These are phyloP conservation scores for Ecdyonurus torrentis DNA, from an alignment of 2,888 invertebrate genomes.

Conservation along the genomic window DNA sequence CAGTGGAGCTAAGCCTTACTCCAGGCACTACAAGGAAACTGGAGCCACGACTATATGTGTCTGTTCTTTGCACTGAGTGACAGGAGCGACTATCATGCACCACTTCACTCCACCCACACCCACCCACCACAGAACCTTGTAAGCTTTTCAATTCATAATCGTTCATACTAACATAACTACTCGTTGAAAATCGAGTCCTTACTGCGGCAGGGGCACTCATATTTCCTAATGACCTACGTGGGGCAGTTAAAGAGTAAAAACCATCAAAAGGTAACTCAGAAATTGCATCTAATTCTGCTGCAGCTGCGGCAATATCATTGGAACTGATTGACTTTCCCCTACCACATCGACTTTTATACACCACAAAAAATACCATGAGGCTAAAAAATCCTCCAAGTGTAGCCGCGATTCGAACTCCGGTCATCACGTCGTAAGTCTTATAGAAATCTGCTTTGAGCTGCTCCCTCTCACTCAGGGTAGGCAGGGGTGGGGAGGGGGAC, in stretches of 20 bases:
- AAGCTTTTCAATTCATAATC: slow-evolving; percentile 10
- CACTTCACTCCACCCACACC: not conserved
- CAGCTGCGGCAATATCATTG: slow-evolving; percentile 27
- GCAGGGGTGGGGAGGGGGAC: slow-evolving; percentile 12
- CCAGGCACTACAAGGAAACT: slow-evolving; percentile 11
- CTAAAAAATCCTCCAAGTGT: slow-evolving; percentile 83
- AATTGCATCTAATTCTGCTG: slow-evolving; percentile 55
- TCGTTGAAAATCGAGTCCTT: slow-evolving; percentile 2
- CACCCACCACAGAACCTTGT: slow-evolving; percentile 13
- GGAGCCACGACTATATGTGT: slow-evolving; percentile 6
- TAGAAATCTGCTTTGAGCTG: slow-evolving; percentile 65
- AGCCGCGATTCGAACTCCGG: slow-evolving; percentile 79
- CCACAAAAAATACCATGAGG: slow-evolving; percentile 76
- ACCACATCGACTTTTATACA: slow-evolving; percentile 68
- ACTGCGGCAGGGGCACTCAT: slow-evolving; percentile 36
- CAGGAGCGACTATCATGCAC: slow-evolving; percentile 1
- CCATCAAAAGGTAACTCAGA: slow-evolving; percentile 21
- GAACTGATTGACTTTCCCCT: slow-evolving; percentile 35
- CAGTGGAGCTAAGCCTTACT: slow-evolving; percentile 53
- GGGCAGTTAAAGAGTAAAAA: slow-evolving; percentile 15
- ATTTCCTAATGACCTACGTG: slow-evolving; percentile 48
- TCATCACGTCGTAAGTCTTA: slow-evolving; percentile 86
- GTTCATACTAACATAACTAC: slow-evolving; percentile 1
- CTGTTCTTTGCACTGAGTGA: not conserved
- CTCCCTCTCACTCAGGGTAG: slow-evolving; percentile 38